Conservation (phyloP, 1,140 invertebrate species). For the Archivesica marissinica region DNA sequence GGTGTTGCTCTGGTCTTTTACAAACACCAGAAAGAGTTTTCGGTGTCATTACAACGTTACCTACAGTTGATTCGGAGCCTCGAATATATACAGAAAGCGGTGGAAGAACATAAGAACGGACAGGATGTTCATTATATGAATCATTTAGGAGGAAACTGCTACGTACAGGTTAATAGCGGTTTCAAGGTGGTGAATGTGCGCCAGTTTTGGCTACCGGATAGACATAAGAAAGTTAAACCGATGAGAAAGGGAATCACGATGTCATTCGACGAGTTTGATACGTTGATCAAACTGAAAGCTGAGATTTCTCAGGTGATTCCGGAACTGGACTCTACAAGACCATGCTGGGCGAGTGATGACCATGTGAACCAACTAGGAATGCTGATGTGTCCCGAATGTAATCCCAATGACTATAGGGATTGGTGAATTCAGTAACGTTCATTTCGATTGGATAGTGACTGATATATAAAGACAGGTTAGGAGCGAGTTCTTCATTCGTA, state of each 20-base stretch:
- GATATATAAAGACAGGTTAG: too few species aligned
- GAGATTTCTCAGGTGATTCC: neutral
- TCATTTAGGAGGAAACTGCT: constrained; percentile 25
- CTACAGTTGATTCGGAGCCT: too few species aligned
- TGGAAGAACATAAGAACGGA: too few species aligned
- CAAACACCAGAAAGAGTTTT: too few species aligned
- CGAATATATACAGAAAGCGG: too few species aligned
- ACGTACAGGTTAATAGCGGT: neutral
- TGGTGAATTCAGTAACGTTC: too few species aligned
- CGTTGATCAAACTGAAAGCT: neutral
- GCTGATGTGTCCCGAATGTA: neutral
- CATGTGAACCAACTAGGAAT: neutral
- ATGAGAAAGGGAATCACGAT: neutral
- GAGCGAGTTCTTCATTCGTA: too few species aligned
- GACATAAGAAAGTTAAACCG: neutral
- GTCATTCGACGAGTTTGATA: neutral
- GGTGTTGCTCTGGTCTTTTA: too few species aligned
- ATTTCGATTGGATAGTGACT: too few species aligned
- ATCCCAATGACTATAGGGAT: neutral
- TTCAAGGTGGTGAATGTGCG: neutral
- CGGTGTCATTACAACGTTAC: too few species aligned
- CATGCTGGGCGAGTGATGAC: neutral
- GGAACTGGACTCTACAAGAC: neutral
- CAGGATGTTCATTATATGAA: too few species aligned
- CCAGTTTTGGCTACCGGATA: neutral